Conservation (phyloP, 2,797 vertebrate species). For the Mormyrops attenuatus region DNA sequence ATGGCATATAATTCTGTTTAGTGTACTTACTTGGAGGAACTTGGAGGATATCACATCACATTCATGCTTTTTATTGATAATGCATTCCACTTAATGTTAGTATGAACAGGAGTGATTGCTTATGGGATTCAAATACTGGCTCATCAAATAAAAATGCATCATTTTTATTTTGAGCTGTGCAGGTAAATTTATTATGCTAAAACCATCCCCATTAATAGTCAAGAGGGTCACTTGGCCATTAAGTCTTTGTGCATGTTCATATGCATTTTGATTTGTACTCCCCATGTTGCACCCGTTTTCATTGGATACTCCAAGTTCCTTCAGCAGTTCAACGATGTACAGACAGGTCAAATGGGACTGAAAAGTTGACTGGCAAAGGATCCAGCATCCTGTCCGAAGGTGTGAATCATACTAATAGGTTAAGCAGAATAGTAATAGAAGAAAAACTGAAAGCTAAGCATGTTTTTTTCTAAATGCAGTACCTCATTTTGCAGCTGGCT, state of each 20-base stretch:
- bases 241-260: not conserved
- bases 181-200: not conserved
- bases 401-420: not conserved
- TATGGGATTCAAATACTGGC: not conserved
- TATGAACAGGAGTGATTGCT: not conserved
- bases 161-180: not conserved
- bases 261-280: not conserved
- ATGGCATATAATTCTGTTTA: not conserved
- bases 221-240: not conserved
- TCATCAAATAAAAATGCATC: not conserved
- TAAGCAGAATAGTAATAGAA: not conserved
- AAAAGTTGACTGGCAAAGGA: not conserved
- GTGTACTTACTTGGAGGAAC: not conserved
- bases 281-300: not conserved
- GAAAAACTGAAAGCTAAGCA: not conserved
- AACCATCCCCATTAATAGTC: not conserved
- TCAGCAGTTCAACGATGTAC: not conserved
- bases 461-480: not conserved
- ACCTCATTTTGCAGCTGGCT: not conserved
- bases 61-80: not conserved
- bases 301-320: not conserved
- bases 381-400: not conserved
- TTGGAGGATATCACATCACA: not conserved
- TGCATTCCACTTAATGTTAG: not conserved
- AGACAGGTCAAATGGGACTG: not conserved